Base-by-base conservation (phyloP, 1,140 invertebrate species). In the Aphidius ervi region DNA sequence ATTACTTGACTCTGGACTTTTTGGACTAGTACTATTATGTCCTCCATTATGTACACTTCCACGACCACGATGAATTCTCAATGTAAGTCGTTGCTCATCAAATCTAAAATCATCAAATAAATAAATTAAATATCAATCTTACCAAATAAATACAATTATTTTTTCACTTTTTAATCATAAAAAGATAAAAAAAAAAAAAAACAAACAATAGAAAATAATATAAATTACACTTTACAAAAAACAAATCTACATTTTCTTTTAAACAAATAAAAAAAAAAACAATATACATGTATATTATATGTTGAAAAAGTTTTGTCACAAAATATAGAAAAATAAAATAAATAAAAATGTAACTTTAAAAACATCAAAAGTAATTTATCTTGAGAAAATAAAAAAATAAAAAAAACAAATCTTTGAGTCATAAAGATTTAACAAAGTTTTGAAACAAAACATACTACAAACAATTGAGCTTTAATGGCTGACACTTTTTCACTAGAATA, bases 41-140 rank as follows among this genome's bases (percentile, higher is more conserved):
- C 80, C 69, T 63, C 80, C 69, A 65, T 83, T 68, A 77, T 84
- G 64, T 74, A 86, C 58, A 9, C 84, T 86, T 9, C 85, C 84
- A 9, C 86, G 81, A 5, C 93, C 93, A 6, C 94, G 82, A 76
- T 98, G 95, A 67, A 98, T 96, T 59, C 95, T 85, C 62, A 98
- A 77, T 1, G 95, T 96, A 41, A 97, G 81, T 46, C 92, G 86
- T 74, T 94, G 91, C 71, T 95, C 92, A 65, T 94, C 87, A 69
- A 92, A 89, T 48, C 89, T 79, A 46, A 6, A 48, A 58, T 40
- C 31, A 43, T 43, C 4, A 43, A 43, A 43, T 7, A 43, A 10
- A 43, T 3, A 10, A 7, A 43, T 43, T 10, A 10, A 7, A 10
- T 8, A 43, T 43, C 42, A 10, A 43, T 43, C 42, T 43, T 0